These are phyloP conservation scores for Bufotes viridis DNA, from an alignment of 2,797 vertebrate species.

Conservation along the genomic window DNA sequence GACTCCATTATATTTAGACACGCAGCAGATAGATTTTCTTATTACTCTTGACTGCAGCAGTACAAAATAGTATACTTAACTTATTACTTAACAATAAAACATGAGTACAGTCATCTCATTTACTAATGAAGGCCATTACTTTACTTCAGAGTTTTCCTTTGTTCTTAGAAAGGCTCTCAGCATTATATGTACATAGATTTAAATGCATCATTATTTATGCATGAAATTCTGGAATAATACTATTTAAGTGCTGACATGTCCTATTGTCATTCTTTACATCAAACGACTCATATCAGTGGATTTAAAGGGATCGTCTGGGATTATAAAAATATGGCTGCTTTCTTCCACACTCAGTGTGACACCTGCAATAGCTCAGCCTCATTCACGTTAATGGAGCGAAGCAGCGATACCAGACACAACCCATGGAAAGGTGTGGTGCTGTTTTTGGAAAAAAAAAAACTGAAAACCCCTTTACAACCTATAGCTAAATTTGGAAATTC, in stretches of 20 bases:
- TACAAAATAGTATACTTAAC: conserved; percentile 51
- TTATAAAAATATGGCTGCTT: no score
- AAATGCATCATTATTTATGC: background rate
- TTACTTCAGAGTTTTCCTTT: background rate
- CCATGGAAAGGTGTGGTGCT: no score
- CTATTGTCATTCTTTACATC: background rate
- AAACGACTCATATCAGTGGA: background rate
- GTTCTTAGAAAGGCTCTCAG: background rate
- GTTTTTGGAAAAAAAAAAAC: no score
- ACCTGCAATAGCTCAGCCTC: no score
- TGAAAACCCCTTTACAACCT: background rate
- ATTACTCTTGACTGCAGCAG: conserved; percentile 56
- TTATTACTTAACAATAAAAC: conserved; percentile 52
- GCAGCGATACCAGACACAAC: no score
- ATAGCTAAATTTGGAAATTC: background rate
- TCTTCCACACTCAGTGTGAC: no score
- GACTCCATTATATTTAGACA: conserved; percentile 62
- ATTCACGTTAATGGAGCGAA: no score
- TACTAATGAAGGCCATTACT: conserved; percentile 39
- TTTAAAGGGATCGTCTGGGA: background rate
- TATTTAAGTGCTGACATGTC: background rate
- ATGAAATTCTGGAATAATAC: background rate
- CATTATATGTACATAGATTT: conserved; percentile 7
- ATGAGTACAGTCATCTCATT: conserved; percentile 39
- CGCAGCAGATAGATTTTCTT: conserved; percentile 51